Evolutionary conservation across 2,888 invertebrate species (phyloP).

Genomic region (Omphaloscelis lunosa): DNA sequence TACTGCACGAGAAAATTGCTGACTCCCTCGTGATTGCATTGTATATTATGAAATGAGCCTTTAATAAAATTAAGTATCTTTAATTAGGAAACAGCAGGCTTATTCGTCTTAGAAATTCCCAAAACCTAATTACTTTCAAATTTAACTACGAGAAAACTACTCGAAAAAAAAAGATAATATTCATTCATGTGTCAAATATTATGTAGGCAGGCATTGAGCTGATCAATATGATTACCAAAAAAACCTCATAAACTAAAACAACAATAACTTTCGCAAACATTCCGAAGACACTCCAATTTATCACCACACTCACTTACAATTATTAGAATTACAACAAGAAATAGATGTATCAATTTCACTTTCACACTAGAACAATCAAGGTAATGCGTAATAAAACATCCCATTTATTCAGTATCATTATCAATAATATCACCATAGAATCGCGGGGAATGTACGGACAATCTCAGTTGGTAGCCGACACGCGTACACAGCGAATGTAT

Average conservation of each 20-base stretch:
- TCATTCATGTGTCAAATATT: not conserved
- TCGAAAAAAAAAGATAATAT: not conserved
- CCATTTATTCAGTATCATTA: slow-evolving; percentile 14
- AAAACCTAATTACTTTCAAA: not conserved
- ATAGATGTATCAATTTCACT: slow-evolving; percentile 1
- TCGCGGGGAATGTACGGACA: slow-evolving; percentile 29
- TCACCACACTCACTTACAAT: not conserved
- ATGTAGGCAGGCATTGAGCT: not conserved
- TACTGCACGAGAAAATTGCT: not conserved
- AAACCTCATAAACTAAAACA: not conserved
- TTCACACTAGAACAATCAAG: slow-evolving; percentile 9
- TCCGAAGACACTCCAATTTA: not conserved
- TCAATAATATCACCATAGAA: slow-evolving; percentile 40
- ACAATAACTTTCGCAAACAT: not conserved
- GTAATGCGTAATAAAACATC: slow-evolving; percentile 30
- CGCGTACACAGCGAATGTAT: slow-evolving; percentile 54
- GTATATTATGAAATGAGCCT: no score
- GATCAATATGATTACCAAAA: not conserved
- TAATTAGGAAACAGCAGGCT: not conserved
- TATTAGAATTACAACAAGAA: slow-evolving; percentile 1
- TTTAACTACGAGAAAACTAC: not conserved
- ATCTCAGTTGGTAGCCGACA: slow-evolving; percentile 52
- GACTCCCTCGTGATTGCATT: not conserved
- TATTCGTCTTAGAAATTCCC: not conserved
- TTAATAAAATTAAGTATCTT: not conserved